Conservation (phyloP, 2,888 invertebrate genomes). For the Stegana nigrithorax region DNA sequence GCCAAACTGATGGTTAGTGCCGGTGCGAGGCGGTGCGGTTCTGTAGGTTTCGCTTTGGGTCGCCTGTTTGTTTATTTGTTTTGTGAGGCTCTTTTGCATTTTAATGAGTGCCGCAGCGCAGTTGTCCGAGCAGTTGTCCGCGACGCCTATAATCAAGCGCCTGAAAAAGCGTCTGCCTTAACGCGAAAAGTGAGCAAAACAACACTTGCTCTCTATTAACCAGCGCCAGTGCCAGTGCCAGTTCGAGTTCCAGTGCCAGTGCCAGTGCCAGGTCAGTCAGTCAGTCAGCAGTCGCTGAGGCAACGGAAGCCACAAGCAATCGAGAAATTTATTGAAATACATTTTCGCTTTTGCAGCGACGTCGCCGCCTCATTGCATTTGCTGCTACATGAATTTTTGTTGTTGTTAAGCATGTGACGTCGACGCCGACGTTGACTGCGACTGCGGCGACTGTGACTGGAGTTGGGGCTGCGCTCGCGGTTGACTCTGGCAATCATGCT, state of each 20-base stretch:
- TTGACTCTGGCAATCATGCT: no score
- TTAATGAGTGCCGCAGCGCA: slow-evolving; percentile 9
- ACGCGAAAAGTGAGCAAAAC: slow-evolving; percentile 66
- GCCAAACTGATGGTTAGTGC: no score
- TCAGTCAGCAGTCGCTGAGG: neutral
- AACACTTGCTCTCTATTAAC: slow-evolving; percentile 64
- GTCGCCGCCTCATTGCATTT: no score
- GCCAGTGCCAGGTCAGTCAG: slow-evolving; percentile 21
- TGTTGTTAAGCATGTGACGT: neutral
- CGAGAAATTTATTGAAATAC: slow-evolving; percentile 53
- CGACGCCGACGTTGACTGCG: no score
- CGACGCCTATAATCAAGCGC: slow-evolving; percentile 6
- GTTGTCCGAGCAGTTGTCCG: neutral
- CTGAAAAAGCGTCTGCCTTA: slow-evolving; percentile 62
- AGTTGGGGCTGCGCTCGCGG: no score
- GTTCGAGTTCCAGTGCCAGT: slow-evolving; percentile 35
- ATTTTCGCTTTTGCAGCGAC: slow-evolving; percentile 30
- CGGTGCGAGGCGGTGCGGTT: slow-evolving; percentile 19
- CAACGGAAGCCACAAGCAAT: neutral
- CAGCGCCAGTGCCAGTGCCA: slow-evolving; percentile 37
- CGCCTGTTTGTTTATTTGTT: neutral
- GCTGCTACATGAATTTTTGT: neutral
- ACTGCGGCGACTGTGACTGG: no score
- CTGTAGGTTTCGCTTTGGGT: slow-evolving; percentile 2
- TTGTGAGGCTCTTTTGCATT: slow-evolving; percentile 23